phyloP scores from a whole-genome alignment of 2,888 invertebrate genomes.

The Allacma fusca region DNA sequence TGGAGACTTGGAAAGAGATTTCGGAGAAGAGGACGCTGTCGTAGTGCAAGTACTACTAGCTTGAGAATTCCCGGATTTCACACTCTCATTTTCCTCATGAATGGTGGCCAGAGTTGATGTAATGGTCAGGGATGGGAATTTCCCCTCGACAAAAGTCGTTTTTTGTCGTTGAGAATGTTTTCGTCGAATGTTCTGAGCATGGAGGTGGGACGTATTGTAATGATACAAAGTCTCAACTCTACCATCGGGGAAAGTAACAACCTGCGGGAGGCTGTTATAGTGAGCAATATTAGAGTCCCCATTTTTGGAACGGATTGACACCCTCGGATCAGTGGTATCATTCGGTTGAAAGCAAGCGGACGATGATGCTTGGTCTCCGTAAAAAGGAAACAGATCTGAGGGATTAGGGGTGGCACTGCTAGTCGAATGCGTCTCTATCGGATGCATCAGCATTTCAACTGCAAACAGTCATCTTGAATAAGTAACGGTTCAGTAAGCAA shows the following conservation, averaged over 20 bases:
- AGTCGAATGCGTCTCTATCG: constrained; percentile 33
- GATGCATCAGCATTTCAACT: constrained; percentile 42
- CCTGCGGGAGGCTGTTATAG: constrained; percentile 41
- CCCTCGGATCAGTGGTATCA: neutral
- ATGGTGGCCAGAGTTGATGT: constrained; percentile 30
- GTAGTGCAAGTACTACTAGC: constrained; percentile 27
- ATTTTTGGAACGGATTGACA: neutral
- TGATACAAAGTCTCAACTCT: constrained; percentile 29
- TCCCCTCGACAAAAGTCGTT: constrained; percentile 3
- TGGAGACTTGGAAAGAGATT: constrained; percentile 30
- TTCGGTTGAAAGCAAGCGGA: neutral
- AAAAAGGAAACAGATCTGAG: constrained; percentile 31
- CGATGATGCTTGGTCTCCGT: neutral
- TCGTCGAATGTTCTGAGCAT: constrained; percentile 24
- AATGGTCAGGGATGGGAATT: constrained; percentile 34
- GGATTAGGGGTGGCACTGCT: constrained; percentile 37
- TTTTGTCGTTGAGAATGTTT: constrained; percentile 16
- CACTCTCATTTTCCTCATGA: constrained; percentile 39
- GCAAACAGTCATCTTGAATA: neutral
- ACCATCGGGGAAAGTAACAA: constrained; percentile 36
- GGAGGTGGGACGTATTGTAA: constrained; percentile 36
- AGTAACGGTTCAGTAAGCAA: neutral
- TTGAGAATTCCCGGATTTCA: constrained; percentile 34
- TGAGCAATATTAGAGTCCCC: constrained; percentile 30
- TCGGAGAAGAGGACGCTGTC: constrained; percentile 31